These are phyloP conservation scores for Heliconius charithonia DNA, from an alignment of 2,888 invertebrate species.

Conservation along the genomic window DNA sequence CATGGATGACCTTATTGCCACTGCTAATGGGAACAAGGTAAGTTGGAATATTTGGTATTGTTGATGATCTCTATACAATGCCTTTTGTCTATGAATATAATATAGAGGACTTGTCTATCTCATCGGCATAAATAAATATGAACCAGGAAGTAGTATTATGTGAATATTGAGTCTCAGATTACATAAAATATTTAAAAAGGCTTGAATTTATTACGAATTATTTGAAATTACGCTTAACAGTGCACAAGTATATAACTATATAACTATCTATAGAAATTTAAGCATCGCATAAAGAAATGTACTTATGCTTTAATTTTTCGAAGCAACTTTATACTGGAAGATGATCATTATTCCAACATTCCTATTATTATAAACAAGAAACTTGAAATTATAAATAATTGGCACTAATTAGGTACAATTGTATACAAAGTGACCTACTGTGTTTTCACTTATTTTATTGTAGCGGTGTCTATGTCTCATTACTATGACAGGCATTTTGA, in stretches of 20 bases:
- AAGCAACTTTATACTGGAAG: neutral
- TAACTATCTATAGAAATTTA: no score
- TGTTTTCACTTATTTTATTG: neutral
- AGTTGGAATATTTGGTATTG: no score
- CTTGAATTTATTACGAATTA: no score
- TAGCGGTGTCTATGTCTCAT: conserved; percentile 11
- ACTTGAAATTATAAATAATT: neutral
- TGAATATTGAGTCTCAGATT: neutral
- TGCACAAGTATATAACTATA: no score
- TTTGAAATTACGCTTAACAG: no score
- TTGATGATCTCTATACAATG: no score
- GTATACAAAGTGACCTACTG: neutral
- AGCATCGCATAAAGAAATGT: no score
- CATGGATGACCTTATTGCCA: conserved; percentile 88
- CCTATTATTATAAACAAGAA: neutral
- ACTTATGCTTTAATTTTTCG: neutral
- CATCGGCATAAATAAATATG: neutral
- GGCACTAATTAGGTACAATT: neutral
- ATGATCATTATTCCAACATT: neutral
- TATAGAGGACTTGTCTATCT: neutral
- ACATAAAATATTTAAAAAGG: neutral
- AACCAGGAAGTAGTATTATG: neutral
- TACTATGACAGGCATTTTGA: conserved; percentile 6
- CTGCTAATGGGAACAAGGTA: conserved; percentile 84
- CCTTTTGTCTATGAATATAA: no score